A percentile compares a stretch with the other conserved stretches of the same genome.
phyloP scores from a whole-genome alignment of 2,797 vertebrate genomes.

The Falco berigora region DNA sequence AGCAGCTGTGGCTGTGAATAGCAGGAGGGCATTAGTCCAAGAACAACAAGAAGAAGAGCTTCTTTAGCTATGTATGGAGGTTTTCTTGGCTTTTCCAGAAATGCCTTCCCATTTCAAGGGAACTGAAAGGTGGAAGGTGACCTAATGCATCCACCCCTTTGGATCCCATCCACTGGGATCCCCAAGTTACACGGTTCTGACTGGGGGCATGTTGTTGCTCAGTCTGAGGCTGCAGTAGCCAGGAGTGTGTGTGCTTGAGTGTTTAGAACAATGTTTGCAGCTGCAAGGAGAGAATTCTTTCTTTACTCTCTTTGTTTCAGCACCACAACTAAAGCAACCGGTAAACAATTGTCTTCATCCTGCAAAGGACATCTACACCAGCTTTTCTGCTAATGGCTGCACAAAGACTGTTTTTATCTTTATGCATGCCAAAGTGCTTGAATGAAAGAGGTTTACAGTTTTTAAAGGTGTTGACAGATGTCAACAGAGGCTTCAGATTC shows the following conservation, averaged over 20 bases:
- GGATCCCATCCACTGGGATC: background rate
- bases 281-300: background rate
- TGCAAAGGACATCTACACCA: background rate
- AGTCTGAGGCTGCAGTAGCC: background rate
- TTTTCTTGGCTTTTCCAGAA: constrained; percentile 15
- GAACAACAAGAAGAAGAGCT: constrained; percentile 50
- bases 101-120: background rate
- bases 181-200: background rate
- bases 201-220: background rate
- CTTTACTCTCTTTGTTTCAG: background rate
- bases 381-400: background rate
- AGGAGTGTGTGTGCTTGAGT: background rate
- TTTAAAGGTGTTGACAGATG: background rate
- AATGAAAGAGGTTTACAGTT: background rate
- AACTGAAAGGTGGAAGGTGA: background rate
- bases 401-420: background rate
- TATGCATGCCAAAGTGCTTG: background rate
- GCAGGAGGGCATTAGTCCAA: constrained; percentile 36
- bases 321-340: background rate
- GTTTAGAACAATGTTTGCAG: background rate
- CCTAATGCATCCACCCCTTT: background rate
- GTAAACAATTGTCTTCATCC: background rate
- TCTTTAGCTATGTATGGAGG: background rate
- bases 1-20: constrained; percentile 64
- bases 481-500: background rate